Evolutionary conservation across 2,888 invertebrate species (phyloP).

Genomic region (Campoletis raptor): DNA sequence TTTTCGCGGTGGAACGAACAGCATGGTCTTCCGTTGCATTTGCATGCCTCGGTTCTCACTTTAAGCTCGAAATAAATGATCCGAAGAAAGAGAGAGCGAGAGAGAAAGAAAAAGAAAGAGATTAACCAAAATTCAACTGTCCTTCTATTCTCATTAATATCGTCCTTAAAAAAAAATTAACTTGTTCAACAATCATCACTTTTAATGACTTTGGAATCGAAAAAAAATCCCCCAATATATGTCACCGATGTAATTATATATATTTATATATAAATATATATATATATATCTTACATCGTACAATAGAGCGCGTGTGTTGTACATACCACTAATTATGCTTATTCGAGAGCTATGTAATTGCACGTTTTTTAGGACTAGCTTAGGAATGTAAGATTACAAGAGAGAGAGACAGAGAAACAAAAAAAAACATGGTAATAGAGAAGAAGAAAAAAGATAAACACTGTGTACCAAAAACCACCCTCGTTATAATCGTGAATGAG

Average conservation of each 20-base stretch:
- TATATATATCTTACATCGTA: conserved; percentile 27
- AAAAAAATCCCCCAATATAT: conserved; percentile 66
- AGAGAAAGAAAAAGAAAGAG: conserved; percentile 30
- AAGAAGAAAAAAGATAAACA: conserved; percentile 49
- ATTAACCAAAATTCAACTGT: neutral
- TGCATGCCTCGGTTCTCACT: conserved; percentile 69
- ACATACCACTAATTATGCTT: conserved; percentile 81
- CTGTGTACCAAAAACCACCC: conserved; percentile 75
- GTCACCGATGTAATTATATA: conserved; percentile 66
- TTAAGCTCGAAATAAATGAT: conserved; percentile 54
- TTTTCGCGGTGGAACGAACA: conserved; percentile 29
- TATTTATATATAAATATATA: neutral
- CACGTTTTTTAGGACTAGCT: conserved; percentile 78
- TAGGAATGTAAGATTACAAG: conserved; percentile 69
- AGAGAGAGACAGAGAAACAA: conserved; percentile 26
- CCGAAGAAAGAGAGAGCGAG: neutral
- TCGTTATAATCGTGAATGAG: conserved; percentile 73
- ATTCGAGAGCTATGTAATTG: conserved; percentile 77
- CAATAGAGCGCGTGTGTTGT: conserved; percentile 79
- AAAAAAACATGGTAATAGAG: neutral
- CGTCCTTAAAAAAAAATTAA: conserved; percentile 30
- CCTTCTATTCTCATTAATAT: conserved; percentile 46
- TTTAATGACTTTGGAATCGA: conserved; percentile 66
- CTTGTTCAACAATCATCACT: conserved; percentile 57
- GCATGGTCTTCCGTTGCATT: conserved; percentile 49